phyloP scores from a whole-genome alignment of 2,888 invertebrate genomes.

The Pandemis heparana region DNA sequence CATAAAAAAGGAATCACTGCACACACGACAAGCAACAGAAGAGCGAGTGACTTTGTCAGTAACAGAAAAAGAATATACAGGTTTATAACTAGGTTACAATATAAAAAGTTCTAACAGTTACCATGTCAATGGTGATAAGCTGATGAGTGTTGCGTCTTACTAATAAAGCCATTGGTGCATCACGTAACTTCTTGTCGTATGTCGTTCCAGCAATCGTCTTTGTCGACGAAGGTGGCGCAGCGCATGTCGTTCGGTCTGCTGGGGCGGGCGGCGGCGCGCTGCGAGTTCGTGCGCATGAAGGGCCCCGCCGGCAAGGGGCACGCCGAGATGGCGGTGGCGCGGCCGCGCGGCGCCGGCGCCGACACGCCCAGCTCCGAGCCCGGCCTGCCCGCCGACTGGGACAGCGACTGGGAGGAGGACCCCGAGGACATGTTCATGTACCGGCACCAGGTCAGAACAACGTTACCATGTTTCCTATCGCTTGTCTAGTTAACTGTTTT shows the following conservation, averaged over 20 bases:
- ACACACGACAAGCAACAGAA: too few relatives aligned
- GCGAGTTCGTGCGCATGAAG: slow-evolving; percentile 99
- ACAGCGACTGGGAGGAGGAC: slow-evolving; percentile 95
- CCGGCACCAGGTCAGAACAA: slow-evolving; percentile 88
- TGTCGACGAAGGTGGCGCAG: slow-evolving; percentile 97
- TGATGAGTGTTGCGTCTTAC: too few relatives aligned
- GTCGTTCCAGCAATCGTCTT: slow-evolving; percentile 92
- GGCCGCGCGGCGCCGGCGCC: slow-evolving; percentile 95
- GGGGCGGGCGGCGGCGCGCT: slow-evolving; percentile 91
- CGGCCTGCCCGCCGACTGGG: slow-evolving; percentile 94
- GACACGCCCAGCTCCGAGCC: slow-evolving; percentile 98
- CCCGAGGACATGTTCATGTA: slow-evolving; percentile 94
- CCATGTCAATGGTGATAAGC: too few relatives aligned
- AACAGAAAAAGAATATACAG: too few relatives aligned
- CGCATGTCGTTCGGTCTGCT: slow-evolving; percentile 97
- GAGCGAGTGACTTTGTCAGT: too few relatives aligned
- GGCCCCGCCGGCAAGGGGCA: slow-evolving; percentile 97
- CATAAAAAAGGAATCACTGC: too few relatives aligned
- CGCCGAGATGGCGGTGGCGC: slow-evolving; percentile 99
- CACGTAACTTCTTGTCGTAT: neutral
- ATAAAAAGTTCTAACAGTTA: too few relatives aligned
- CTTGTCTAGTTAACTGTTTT: too few relatives aligned
- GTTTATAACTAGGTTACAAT: too few relatives aligned
- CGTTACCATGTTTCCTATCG: too few relatives aligned
- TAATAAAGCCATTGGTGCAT: too few relatives aligned